Evolutionary conservation across 2,797 vertebrate genomes (phyloP).

Genomic region (Channallabes apus): DNA sequence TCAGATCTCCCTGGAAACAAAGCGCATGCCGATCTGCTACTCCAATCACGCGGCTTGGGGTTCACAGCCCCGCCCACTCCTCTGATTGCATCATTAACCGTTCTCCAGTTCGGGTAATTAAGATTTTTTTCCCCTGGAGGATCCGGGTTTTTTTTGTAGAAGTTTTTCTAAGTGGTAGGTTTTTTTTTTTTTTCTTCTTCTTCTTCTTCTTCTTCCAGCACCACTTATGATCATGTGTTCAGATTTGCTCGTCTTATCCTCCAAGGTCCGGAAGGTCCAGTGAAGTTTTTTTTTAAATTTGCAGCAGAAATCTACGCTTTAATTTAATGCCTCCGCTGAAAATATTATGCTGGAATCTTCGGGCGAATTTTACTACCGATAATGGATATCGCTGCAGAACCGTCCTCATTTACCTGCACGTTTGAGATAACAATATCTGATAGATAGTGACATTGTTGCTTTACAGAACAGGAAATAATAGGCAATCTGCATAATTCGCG

Average conservation of each 20-base stretch:
- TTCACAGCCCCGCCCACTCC: background rate
- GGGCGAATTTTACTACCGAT: background rate
- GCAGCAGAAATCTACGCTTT: background rate
- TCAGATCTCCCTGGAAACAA: conserved; percentile 37
- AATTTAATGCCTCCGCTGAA: background rate
- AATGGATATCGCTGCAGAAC: background rate
- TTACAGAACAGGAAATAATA: background rate
- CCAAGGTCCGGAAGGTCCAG: background rate
- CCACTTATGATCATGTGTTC: background rate
- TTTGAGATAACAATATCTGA: background rate
- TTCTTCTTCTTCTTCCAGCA: background rate
- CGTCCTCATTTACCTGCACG: background rate
- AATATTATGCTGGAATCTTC: background rate
- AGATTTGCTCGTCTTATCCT: background rate
- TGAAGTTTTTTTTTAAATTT: background rate
- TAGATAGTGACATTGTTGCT: background rate
- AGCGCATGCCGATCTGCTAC: background rate
- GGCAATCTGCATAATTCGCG: background rate
- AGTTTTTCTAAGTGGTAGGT: conserved; percentile 5
- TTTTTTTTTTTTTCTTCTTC: background rate
- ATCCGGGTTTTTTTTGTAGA: background rate
- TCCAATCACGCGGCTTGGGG: conserved; percentile 15
- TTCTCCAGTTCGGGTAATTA: conserved; percentile 22
- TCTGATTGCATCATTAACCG: conserved; percentile 33
- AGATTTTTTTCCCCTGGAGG: conserved; percentile 18